Evolutionary conservation across 37 sponge, comb jelly and placozoan genomes (phyloP).

Genomic region (Tethya wilhelma): DNA sequence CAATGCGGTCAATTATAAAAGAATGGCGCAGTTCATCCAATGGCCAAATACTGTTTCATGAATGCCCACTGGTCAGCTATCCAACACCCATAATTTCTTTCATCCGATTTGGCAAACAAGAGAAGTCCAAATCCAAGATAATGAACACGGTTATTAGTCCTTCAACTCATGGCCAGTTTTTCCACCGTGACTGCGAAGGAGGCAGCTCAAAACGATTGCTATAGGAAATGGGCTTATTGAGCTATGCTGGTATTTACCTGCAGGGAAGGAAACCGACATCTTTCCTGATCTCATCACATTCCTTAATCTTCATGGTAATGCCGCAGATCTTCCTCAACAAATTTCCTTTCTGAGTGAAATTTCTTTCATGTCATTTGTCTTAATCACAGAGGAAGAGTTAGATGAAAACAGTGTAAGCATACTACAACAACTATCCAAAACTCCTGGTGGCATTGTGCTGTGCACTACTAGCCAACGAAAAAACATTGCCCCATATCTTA

Average conservation of each 20-base stretch:
- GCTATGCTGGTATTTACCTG: constrained; percentile 40
- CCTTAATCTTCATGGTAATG: constrained; percentile 46
- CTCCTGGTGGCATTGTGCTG: neutral
- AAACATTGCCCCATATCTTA: no score
- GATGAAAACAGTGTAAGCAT: neutral
- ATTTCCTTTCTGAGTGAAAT: constrained; percentile 20
- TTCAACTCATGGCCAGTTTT: constrained; percentile 14
- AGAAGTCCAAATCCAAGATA: constrained; percentile 44
- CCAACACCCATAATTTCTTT: constrained; percentile 39
- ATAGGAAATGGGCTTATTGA: constrained; percentile 33
- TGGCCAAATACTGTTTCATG: constrained; percentile 3
- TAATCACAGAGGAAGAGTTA: constrained; percentile 13
- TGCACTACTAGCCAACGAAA: neutral
- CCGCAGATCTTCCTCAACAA: constrained; percentile 2
- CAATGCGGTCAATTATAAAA: constrained; percentile 26
- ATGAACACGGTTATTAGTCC: constrained; percentile 21
- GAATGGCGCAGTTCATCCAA: constrained; percentile 14
- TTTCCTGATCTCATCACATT: constrained; percentile 31
- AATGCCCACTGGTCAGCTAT: no score
- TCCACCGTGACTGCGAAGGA: constrained; percentile 36
- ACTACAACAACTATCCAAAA: neutral
- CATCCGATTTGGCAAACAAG: constrained; percentile 17
- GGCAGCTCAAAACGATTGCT: neutral
- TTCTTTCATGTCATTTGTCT: constrained; percentile 17
- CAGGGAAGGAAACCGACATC: neutral